Conservation (phyloP, 2,113 vertebrate genomes). For the Panthera uncia region DNA sequence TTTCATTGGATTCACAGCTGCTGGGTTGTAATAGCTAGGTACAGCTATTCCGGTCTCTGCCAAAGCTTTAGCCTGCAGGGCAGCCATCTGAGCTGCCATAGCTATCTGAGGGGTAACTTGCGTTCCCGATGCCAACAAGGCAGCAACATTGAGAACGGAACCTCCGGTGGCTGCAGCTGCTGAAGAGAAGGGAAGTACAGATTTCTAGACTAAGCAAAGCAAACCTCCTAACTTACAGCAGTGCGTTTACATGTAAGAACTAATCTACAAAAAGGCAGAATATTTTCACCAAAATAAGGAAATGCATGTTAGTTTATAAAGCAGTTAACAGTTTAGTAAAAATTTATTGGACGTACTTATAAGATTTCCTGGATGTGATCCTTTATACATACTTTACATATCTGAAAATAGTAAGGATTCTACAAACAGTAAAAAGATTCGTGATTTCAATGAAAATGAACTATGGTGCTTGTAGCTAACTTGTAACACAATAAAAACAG, state of each 20-base stretch:
- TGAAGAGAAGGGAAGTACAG: slow-evolving; percentile 20
- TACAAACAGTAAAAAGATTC: neutral
- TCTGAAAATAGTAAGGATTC: neutral
- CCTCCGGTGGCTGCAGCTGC: slow-evolving; percentile 88
- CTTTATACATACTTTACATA: neutral
- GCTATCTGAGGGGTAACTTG: slow-evolving; percentile 99
- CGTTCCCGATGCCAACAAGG: slow-evolving; percentile 96
- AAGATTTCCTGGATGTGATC: neutral
- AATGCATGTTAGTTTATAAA: neutral
- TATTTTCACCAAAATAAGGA: neutral
- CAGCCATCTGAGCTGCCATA: slow-evolving; percentile 99
- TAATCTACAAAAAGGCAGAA: neutral
- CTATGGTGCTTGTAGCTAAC: neutral
- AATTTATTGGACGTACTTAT: neutral
- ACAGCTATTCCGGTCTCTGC: slow-evolving; percentile 99
- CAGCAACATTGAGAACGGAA: slow-evolving; percentile 95
- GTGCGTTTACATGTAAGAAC: neutral
- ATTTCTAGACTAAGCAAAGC: neutral
- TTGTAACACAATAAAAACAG: neutral
- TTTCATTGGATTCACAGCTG: slow-evolving; percentile 97
- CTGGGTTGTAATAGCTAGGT: slow-evolving; percentile 98
- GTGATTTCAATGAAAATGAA: neutral
- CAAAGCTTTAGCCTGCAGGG: slow-evolving; percentile 95
- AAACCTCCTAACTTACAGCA: neutral
- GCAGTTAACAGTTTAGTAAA: neutral